Evolutionary conservation across 2,888 invertebrate species (phyloP).

Genomic region (Ashinkailepas kermadecensis): DNA sequence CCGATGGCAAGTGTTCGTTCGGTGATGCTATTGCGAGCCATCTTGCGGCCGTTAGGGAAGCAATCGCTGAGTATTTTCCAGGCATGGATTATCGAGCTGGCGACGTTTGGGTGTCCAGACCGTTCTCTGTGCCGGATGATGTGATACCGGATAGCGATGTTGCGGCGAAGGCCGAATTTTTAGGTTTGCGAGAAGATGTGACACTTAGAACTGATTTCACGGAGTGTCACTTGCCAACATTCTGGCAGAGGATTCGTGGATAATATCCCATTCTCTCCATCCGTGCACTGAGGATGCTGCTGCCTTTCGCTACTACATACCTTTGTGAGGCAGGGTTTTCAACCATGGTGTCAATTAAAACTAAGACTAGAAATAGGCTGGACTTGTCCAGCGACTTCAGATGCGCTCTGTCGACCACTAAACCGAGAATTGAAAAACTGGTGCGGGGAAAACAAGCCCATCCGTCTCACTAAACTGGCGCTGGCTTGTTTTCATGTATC

Average conservation of each 20-base stretch:
- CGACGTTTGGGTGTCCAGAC: not conserved
- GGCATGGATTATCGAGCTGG: not conserved
- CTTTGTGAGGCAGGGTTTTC: not conserved
- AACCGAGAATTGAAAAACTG: too few species aligned
- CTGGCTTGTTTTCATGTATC: too few species aligned
- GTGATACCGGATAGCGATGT: not conserved
- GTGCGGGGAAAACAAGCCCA: too few species aligned
- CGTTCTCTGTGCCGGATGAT: not conserved
- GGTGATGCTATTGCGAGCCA: slow-evolving; percentile 4
- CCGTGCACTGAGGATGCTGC: not conserved
- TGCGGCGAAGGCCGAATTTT: slow-evolving; percentile 24
- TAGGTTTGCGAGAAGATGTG: not conserved
- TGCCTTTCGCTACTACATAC: slow-evolving; percentile 23
- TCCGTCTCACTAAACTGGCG: too few species aligned
- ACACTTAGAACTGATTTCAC: slow-evolving; percentile 17
- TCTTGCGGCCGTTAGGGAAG: not conserved
- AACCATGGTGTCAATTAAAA: not conserved
- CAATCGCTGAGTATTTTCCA: not conserved
- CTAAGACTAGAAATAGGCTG: too few species aligned
- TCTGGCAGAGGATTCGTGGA: too few species aligned
- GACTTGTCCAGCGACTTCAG: too few species aligned
- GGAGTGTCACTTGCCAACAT: too few species aligned
- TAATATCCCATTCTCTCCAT: too few species aligned
- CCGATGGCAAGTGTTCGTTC: slow-evolving; percentile 11
- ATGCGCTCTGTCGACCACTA: too few species aligned